Percentiles rank a stretch among this genome's conserved stretches.
phyloP scores from a whole-genome alignment of 2,113 vertebrate genomes.

The Pangasianodon hypophthalmus region DNA sequence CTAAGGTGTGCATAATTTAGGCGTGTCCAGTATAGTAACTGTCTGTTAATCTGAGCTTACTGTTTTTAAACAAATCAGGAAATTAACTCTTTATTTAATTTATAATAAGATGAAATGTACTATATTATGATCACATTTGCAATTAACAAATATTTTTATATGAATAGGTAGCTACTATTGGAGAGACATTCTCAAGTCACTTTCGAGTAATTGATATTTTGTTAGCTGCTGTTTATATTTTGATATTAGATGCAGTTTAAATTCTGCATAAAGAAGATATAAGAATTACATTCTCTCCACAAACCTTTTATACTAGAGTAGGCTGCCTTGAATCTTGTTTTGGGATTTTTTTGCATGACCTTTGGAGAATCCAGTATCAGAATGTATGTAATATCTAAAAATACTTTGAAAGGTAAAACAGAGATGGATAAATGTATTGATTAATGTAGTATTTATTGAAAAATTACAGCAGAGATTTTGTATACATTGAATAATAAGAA shows the following conservation, averaged over 20 bases:
- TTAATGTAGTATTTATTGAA: background rate
- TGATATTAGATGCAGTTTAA: background rate
- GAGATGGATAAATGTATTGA: background rate
- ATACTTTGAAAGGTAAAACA: background rate
- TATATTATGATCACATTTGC: no score
- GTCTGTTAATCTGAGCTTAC: background rate
- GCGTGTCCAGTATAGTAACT: background rate
- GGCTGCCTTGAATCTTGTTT: background rate
- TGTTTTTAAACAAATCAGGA: background rate
- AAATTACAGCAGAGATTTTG: background rate
- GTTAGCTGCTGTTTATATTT: background rate
- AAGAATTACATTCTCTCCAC: background rate
- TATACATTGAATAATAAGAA: background rate
- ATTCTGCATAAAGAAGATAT: background rate
- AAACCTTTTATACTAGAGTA: background rate
- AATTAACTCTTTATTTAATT: background rate
- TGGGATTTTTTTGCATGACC: background rate
- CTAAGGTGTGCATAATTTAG: background rate
- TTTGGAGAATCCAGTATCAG: background rate
- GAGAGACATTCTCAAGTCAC: background rate
- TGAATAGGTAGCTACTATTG: background rate
- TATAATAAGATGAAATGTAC: background rate
- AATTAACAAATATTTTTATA: no score
- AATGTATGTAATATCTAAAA: background rate
- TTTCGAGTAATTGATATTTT: background rate